Percentiles rank a stretch among this genome's conserved stretches.
Evolutionary conservation across 2,797 vertebrate genomes (phyloP).

Genomic region (Trachurus trachurus): DNA sequence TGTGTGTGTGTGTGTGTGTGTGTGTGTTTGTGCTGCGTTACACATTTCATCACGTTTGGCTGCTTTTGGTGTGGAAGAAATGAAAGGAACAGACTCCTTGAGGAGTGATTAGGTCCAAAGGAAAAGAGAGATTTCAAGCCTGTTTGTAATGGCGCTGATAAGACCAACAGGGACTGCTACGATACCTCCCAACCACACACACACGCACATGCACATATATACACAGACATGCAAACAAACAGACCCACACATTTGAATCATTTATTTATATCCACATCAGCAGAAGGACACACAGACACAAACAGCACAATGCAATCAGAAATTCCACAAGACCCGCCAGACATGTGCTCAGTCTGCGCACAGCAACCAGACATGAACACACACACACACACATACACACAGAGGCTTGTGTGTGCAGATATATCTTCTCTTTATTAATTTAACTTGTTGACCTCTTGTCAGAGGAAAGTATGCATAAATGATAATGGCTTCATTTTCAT

Average conservation of each 20-base stretch:
- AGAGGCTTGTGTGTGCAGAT: constrained; percentile 31
- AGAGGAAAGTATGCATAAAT: constrained; percentile 45
- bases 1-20: constrained; percentile 2
- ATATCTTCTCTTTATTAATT: constrained; percentile 64
- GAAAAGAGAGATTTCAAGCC: constrained; percentile 66
- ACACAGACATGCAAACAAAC: constrained; percentile 48
- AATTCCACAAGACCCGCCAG: constrained; percentile 58
- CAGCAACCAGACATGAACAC: constrained; percentile 18
- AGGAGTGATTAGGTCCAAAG: constrained; percentile 57
- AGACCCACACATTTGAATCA: constrained; percentile 53
- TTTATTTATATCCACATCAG: constrained; percentile 65
- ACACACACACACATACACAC: constrained; percentile 6
- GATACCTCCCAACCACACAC: constrained; percentile 35
- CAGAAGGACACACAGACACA: constrained; percentile 41
- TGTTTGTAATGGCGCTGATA: constrained; percentile 75
- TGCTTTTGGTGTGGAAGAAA: constrained; percentile 50
- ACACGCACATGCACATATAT: background rate
- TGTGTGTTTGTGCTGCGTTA: constrained; percentile 33
- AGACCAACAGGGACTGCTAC: constrained; percentile 60
- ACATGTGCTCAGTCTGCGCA: constrained; percentile 40
- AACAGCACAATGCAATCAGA: constrained; percentile 60
- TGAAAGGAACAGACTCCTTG: constrained; percentile 56
- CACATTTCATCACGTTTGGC: constrained; percentile 65
- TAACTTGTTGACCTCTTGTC: constrained; percentile 58
- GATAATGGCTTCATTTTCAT: constrained; percentile 46